Evolutionary conservation across 2,888 invertebrate species (phyloP), one percentile per base, ranked within the genome.

Genomic region (Selenia dentaria): DNA sequence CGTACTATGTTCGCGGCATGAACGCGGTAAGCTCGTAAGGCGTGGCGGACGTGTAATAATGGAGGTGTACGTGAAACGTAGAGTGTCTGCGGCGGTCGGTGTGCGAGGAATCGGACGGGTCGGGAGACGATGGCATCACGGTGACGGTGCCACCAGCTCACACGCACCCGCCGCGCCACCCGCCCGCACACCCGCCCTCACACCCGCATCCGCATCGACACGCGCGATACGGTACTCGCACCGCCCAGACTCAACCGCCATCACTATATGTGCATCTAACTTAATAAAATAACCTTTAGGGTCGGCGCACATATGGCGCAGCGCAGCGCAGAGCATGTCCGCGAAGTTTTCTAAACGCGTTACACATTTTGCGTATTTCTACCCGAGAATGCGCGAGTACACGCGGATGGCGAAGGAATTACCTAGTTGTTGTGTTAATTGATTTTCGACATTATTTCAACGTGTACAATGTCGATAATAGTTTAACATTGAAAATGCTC

Each of bases 61-160:
- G 14, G 28, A 34, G 28, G 22, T 44, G 33, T 45, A 40, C 43
- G 38, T 38, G 41, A 44, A 4, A 46, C 38, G 50, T 53, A 48
- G 51, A 51, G 59, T 32, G 54, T 45, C 4, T 4, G 16, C 38
- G 57, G 45, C 50, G 59, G 69, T 67, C 46, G 61, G 69, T 54
- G 61, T 68, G 55, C 74, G 79, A 79, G 41, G 89, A 92, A 61
- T 92, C 91, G 28, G 93, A 93, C 70, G 92, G 83, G 39, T 92
- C 92, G 29, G 91, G 74, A 41, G 91, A 89, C 64, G 91, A 93
- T 79, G 92, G 93, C 79, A 91, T 93, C 67, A 92, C 92, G 39
- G 91, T 93, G 55, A 92, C 85, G 56, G 87, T 93, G 78, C 92
- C 93, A 52, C 88, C 67, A 35, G 64, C 74, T 47, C 56, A 41